A percentile compares a stretch with the other conserved stretches of the same genome.
phyloP scores from a whole-genome alignment of 64 coral and sea anemone species.

The Catalaphyllia jardinei region DNA sequence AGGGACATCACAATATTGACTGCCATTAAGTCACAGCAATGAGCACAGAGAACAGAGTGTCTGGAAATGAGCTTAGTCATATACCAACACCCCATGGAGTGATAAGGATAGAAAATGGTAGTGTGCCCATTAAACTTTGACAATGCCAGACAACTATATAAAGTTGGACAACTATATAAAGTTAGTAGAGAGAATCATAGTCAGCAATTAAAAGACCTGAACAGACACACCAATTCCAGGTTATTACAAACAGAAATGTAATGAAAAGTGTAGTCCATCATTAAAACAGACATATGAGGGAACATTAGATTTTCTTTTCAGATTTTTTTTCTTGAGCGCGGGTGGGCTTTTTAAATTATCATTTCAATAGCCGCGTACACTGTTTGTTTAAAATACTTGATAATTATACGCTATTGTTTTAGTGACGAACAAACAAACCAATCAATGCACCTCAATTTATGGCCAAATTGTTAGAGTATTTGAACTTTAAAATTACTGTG shows the following conservation, averaged over 20 bases:
- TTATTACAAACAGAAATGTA: conserved; percentile 1
- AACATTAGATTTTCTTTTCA: too few species aligned
- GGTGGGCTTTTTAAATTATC: too few species aligned
- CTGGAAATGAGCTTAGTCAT: conserved; percentile 47
- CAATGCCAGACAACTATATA: conserved; percentile 59
- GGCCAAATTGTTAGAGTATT: too few species aligned
- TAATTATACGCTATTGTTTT: too few species aligned
- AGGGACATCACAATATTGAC: conserved; percentile 52
- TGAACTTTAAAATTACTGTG: too few species aligned
- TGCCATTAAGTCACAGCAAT: conserved; percentile 61
- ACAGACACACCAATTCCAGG: conserved; percentile 17
- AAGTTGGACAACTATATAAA: conserved; percentile 52
- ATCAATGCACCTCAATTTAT: too few species aligned
- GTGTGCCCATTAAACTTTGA: conserved; percentile 31
- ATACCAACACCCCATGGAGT: conserved; percentile 38
- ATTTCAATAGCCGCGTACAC: too few species aligned
- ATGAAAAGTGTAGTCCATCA: too few species aligned
- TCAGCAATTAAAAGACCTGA: conserved; percentile 41
- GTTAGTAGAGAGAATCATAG: conserved; percentile 40
- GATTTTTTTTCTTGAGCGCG: too few species aligned
- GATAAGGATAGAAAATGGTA: conserved; percentile 60
- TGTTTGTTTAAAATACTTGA: too few species aligned
- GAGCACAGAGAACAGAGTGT: conserved; percentile 66
- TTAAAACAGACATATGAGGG: too few species aligned
- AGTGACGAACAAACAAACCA: too few species aligned